A percentile compares a stretch with the other conserved stretches of the same genome.
These are phyloP conservation scores for Protaetia brevitarsis DNA, from an alignment of 1,140 invertebrate species.

Conservation along the genomic window DNA sequence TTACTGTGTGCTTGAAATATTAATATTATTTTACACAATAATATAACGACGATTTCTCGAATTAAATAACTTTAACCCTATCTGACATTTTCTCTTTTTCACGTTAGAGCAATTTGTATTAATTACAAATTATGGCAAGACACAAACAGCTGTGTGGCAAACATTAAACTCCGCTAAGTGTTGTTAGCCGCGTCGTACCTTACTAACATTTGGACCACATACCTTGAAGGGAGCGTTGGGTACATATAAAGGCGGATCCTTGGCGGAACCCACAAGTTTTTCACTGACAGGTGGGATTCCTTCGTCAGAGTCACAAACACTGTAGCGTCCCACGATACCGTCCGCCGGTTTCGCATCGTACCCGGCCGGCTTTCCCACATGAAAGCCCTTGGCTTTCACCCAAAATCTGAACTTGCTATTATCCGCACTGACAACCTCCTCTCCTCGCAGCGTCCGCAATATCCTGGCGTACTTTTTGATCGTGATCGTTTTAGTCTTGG, in stretches of 20 bases:
- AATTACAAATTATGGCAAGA: too few relatives aligned
- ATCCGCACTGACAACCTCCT: conserved; percentile 84
- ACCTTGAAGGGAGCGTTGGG: conserved; percentile 66
- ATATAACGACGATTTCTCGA: too few relatives aligned
- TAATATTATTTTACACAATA: too few relatives aligned
- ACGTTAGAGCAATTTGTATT: too few relatives aligned
- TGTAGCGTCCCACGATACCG: conserved; percentile 64
- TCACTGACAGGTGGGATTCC: conserved; percentile 49
- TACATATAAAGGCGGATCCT: conserved; percentile 69
- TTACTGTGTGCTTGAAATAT: too few relatives aligned
- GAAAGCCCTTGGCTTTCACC: conserved; percentile 93
- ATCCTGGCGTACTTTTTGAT: conserved; percentile 87
- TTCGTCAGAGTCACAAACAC: conserved; percentile 57
- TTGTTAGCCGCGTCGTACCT: too few relatives aligned
- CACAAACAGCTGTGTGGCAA: too few relatives aligned
- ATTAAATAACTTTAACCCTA: too few relatives aligned
- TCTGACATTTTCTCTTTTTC: too few relatives aligned
- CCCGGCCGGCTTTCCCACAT: conserved; percentile 63
- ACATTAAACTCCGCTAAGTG: too few relatives aligned
- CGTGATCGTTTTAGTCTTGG: conserved; percentile 94
- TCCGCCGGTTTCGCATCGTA: conserved; percentile 57
- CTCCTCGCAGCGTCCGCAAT: conserved; percentile 80
- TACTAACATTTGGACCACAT: conserved; percentile 26
- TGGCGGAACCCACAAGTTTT: conserved; percentile 58
- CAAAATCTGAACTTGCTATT: conserved; percentile 95